Base-by-base conservation (phyloP, 35 echinoderm and acorn worm genomes). In the Strongylocentrotus purpuratus region DNA sequence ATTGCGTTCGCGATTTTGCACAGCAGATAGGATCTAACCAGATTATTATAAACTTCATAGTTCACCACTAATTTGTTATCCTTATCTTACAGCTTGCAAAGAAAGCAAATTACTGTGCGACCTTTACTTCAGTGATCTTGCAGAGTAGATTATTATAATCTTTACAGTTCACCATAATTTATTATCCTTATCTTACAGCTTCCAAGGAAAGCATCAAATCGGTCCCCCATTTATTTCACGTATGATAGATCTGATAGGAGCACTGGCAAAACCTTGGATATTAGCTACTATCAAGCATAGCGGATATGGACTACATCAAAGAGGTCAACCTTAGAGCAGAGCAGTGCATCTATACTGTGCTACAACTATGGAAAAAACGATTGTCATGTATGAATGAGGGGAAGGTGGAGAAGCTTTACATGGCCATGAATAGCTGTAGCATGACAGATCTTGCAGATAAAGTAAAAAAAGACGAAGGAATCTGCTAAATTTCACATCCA, bases 81-180 rank as follows among this genome's bases (percentile, higher is more conserved):
- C 25, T 70, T 18, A 70, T 70, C 25, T 22, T 25, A 70, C 61
- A 70, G 61, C 61, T 22, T 70, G 61, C 25, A 70, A 70, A 70
- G 61, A 70, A 20, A 70, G 61, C 18, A 46, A 35, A 14, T 45
- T 92, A 31, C 91, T 92, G 4, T 92, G 91, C 22, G 91, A 92
- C 47, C 33, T 0, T 31, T 52, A 92, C 46, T 55, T 92, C 46
- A 92, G 91, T 55, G 91, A 92, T 55, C 91, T 92, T 15, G 41
- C 91, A 7, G 15, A 52, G 91, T 4, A 92, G n/a, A n/a, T n/a
- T n/a, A n/a, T n/a, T n/a, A n/a, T n/a, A n/a, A n/a, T n/a, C n/a
- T n/a, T n/a, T n/a, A n/a, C n/a, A n/a, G n/a, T n/a, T n/a, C n/a
- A n/a, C n/a, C n/a, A n/a, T n/a, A n/a, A n/a, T n/a, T n/a, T n/a